Base-by-base conservation (phyloP, 2,113 vertebrate species). In the Epinephelus lanceolatus region DNA sequence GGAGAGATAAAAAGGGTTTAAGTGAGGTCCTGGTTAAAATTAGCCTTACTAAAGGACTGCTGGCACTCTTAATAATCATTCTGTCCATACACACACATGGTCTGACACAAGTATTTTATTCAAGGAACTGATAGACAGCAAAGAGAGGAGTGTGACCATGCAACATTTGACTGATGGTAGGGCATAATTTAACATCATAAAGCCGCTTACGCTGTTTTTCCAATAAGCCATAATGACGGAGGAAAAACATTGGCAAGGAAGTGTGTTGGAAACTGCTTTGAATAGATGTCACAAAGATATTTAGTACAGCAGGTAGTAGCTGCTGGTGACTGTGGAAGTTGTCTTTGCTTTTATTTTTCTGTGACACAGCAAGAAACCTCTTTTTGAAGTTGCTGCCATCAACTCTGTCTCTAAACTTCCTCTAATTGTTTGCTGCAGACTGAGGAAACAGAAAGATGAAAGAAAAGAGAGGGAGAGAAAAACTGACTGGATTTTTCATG, bases 351-450 rank as follows among this genome's bases (percentile, higher is more conserved):
- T 79, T 65, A 61, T 62, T 40, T 37, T 10, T 37, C 15, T 49
- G 61, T 73, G 62, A 70, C 62, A 66, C 21, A 15, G 33, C 51
- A 14, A 40, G 25, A 13, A 9, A 66, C 25, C 25, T 57, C 15
- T 53, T 51, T 80, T 78, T 81, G 52, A 84, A 80, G 81, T 40
- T 30, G 14, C 40, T 73, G 40, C 73, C 53, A 57, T 65, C 15
- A 3, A 25, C 11, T 60, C 72, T 33, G 47, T 5, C 18, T 45
- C 60, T 62, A 1, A 5, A 5, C 21, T 55, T 40, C 18, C 65
- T 75, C 52, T 78, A 78, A 86, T 76, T 76, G 71, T 73, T 55
- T 13, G 30, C 73, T 57, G 53, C 72, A 52, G 51, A 62, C 52
- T 4, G 57, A 83, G 27, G 7, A 65, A 37, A 51, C 33, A 47